phyloP scores from a whole-genome alignment of 2,888 invertebrate genomes.

The Campopleginae sp. region DNA sequence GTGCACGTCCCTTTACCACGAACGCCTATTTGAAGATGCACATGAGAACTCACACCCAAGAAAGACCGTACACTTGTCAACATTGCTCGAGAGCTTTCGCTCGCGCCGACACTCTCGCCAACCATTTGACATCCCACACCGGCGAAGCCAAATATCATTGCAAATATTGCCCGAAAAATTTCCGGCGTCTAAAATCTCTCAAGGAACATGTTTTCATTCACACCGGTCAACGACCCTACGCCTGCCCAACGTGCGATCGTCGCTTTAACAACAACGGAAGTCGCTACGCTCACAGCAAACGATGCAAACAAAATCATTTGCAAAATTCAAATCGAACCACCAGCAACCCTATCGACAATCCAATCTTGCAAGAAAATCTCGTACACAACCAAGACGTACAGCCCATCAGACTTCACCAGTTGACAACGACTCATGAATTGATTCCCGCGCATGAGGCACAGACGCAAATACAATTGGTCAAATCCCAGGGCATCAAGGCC shows the following conservation, averaged over 20 bases:
- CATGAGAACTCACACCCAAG: slow-evolving; percentile 83
- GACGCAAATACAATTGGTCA: slow-evolving; percentile 76
- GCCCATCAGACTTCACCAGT: slow-evolving; percentile 60
- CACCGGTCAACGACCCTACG: slow-evolving; percentile 83
- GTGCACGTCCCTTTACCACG: slow-evolving; percentile 82
- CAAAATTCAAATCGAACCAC: slow-evolving; percentile 71
- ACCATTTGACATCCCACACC: slow-evolving; percentile 82
- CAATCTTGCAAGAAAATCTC: slow-evolving; percentile 2
- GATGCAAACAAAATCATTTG: slow-evolving; percentile 81
- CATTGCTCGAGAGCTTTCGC: slow-evolving; percentile 82
- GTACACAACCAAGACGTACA: slow-evolving; percentile 31
- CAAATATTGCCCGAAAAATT: slow-evolving; percentile 82
- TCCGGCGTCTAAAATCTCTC: slow-evolving; percentile 80
- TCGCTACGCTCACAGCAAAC: slow-evolving; percentile 82
- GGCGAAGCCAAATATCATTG: slow-evolving; percentile 83
- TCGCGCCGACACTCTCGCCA: slow-evolving; percentile 81
- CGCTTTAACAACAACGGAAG: slow-evolving; percentile 83
- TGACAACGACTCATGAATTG: slow-evolving; percentile 48
- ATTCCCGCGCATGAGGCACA: slow-evolving; percentile 62
- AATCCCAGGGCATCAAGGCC: slow-evolving; percentile 81
- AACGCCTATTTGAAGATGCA: slow-evolving; percentile 83
- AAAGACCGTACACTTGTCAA: slow-evolving; percentile 82
- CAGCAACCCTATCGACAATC: neutral
- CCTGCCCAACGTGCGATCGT: slow-evolving; percentile 82
- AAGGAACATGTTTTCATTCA: slow-evolving; percentile 83